A percentile compares a stretch with the other conserved stretches of the same genome.
phyloP scores from a whole-genome alignment of 2,888 invertebrate species.

The Kryphioiulus occultus region DNA sequence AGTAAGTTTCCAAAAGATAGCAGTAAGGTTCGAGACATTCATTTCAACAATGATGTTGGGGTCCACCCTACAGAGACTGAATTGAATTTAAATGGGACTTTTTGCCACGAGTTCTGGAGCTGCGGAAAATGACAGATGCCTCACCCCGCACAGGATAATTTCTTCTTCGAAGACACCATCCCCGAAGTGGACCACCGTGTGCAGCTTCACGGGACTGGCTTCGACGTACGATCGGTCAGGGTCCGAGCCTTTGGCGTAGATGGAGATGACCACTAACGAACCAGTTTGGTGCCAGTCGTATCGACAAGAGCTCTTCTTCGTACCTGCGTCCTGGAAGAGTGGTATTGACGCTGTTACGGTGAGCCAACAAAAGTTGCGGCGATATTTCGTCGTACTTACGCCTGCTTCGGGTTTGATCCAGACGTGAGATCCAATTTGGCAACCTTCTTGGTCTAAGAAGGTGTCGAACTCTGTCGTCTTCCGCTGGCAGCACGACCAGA shows the following conservation, averaged over 20 bases:
- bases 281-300: conserved; percentile 97
- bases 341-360: not conserved
- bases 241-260: conserved; percentile 90
- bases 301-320: conserved; percentile 69
- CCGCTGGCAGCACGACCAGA: conserved; percentile 95
- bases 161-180: conserved; percentile 81
- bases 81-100: not conserved
- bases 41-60: too few species aligned
- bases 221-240: conserved; percentile 78
- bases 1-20: conserved; percentile 21
- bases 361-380: not conserved
- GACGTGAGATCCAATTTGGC: conserved; percentile 81
- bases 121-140: too few species aligned
- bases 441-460: conserved; percentile 92
- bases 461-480: conserved; percentile 91
- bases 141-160: conserved; percentile 81
- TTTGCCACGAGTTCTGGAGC: not conserved
- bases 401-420: conserved; percentile 77
- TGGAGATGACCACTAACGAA: conserved; percentile 80
- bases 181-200: conserved; percentile 78
- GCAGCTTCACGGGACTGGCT: conserved; percentile 82
- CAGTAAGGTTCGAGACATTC: too few species aligned
- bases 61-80: too few species aligned
- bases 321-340: conserved; percentile 48
- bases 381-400: not conserved